These are phyloP conservation scores for Greenwoodochromis staneri DNA, from an alignment of 2,113 vertebrate species.

Conservation along the genomic window DNA sequence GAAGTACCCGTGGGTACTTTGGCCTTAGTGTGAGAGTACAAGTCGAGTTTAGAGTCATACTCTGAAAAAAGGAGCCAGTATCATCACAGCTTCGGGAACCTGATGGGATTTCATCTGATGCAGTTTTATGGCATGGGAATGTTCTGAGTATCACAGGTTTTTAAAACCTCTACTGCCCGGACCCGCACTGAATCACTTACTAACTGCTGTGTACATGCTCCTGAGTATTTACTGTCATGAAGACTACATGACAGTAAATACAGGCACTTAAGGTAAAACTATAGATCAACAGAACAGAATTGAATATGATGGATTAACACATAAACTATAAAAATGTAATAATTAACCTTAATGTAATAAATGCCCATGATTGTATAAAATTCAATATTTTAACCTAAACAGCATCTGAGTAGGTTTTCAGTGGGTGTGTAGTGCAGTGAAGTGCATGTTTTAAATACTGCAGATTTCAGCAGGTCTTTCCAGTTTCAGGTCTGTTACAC, in stretches of 20 bases:
- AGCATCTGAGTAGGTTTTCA: neutral
- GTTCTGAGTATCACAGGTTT: constrained; percentile 32
- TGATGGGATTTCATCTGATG: neutral
- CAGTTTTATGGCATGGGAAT: constrained; percentile 39
- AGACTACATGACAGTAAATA: neutral
- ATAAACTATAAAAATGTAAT: neutral
- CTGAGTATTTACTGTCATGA: neutral
- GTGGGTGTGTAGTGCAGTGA: neutral
- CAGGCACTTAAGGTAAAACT: neutral
- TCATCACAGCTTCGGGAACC: neutral
- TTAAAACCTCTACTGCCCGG: neutral
- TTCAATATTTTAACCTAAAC: neutral
- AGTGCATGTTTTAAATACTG: neutral
- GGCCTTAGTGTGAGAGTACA: constrained; percentile 8
- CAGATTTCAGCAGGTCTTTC: neutral
- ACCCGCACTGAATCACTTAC: neutral
- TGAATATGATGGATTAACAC: neutral
- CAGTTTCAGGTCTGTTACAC: neutral
- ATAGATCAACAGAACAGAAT: neutral
- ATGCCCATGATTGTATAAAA: neutral
- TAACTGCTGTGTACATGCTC: constrained; percentile 7
- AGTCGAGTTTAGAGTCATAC: neutral
- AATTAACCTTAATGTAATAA: neutral
- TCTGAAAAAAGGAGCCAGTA: neutral
- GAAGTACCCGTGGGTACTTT: constrained; percentile 32